Percentiles rank a stretch among this genome's conserved stretches.
Conservation (phyloP, 1,140 invertebrate species). For the Trypoxylus dichotomus region DNA sequence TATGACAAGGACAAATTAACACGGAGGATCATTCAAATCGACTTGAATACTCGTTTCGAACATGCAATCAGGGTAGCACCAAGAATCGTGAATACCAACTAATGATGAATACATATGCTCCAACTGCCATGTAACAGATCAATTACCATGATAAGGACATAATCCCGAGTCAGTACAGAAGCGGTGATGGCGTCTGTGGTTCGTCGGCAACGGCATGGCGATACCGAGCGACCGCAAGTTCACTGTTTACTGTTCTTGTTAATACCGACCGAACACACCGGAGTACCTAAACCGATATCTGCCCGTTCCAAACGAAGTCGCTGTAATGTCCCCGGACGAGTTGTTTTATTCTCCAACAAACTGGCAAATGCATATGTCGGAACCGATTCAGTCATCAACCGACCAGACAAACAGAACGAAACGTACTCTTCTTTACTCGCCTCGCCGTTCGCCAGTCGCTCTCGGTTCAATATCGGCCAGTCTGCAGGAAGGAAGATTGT, state of each 20-base stretch:
- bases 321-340: not conserved
- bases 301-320: not conserved
- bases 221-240: not conserved
- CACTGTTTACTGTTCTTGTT: not conserved
- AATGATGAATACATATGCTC: constrained; percentile 28
- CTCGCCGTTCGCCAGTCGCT: not conserved
- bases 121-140: constrained; percentile 29
- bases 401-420: constrained; percentile 1
- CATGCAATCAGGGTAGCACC: constrained; percentile 2
- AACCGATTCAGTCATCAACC: not conserved
- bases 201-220: not conserved
- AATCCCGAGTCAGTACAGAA: constrained; percentile 13
- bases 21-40: not conserved
- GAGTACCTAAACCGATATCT: not conserved
- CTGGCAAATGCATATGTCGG: constrained; percentile 1
- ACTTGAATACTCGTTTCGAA: not conserved
- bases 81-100: constrained; percentile 23
- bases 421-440: not conserved
- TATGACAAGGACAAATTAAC: constrained; percentile 9
- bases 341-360: constrained; percentile 11
- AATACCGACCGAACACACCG: not conserved
- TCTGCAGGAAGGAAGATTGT: constrained; percentile 5
- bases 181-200: not conserved
- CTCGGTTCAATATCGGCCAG: not conserved
- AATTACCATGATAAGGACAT: constrained; percentile 29